Base-by-base conservation (phyloP, 2,888 invertebrate genomes). In the Acheta domesticus region DNA sequence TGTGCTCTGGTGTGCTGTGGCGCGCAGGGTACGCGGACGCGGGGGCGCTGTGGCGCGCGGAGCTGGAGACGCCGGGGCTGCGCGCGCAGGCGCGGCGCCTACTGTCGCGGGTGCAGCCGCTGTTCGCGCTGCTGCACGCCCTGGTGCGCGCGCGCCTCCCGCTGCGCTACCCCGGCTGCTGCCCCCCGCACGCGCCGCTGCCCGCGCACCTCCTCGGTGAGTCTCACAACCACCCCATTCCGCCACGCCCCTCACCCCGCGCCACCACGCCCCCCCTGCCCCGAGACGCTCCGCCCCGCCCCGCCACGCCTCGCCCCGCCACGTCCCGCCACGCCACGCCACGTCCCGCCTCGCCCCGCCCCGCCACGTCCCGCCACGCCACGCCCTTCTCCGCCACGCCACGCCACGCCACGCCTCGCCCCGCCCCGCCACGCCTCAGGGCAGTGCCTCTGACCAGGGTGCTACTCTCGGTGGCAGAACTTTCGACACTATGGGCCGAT, bases 101-200 rank as follows among this genome's bases (percentile, higher is more conserved):
- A 3, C 94, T 93, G 91, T 89, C 90, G 78, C 91, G 94, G 84
- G 88, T 97, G 77, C 91, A 91, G 82, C 96, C 96, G 0, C 86
- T 97, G 4, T 97, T 97, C 85, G 87, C 92, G 80, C 92, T 96
- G 84, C 87, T 96, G 4, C 96, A 96, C 85, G 95, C 94, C 0
- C 96, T 94, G 84, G 93, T 95, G 0, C 89, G 96, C 82, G 89
- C 90, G 83, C 91, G 92, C 79, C 87, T 96, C 75, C 88, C 90
- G 21, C 88, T 92, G 84, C 89, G 90, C 83, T 95, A 95, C 85
- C 95, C 95, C 0, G 90, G 14, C 14, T 62, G 62, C 62, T 62
- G 62, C 62, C 62, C 62, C 4, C 62, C 62, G n/a, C 62, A 62
- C 81, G 94, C 93, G 82, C 93, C 93, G 0, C 92, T 95, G 78